These are phyloP conservation scores for Rambutsinella grinnellia DNA, from an alignment of 2,888 invertebrate genomes.

Conservation along the genomic window DNA sequence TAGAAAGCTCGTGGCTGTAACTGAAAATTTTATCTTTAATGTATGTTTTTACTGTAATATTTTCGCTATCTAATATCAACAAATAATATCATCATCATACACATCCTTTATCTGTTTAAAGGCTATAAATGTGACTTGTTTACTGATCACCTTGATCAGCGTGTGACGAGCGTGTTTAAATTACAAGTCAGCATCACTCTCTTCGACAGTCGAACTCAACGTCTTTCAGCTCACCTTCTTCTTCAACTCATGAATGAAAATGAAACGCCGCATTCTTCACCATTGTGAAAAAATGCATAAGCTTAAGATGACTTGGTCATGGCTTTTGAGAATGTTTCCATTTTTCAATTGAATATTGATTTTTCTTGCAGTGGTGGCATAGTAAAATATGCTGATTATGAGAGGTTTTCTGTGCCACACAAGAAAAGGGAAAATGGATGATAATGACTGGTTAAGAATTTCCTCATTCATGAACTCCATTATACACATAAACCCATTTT, in stretches of 20 bases:
- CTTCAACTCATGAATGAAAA: not conserved
- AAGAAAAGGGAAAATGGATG: constrained; percentile 7
- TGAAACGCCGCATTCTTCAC: not conserved
- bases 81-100: constrained; percentile 35
- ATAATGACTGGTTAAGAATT: constrained; percentile 30
- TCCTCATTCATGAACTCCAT: constrained; percentile 42
- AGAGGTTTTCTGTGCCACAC: constrained; percentile 17
- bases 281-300: not conserved
- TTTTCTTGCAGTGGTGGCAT: constrained; percentile 8
- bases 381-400: too few relatives aligned
- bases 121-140: constrained; percentile 48
- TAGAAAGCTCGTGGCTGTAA: not conserved
- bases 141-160: constrained; percentile 53
- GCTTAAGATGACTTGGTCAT: too few relatives aligned
- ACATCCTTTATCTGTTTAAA: constrained; percentile 7
- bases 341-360: constrained; percentile 35
- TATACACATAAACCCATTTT: constrained; percentile 12
- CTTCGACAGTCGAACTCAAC: not conserved
- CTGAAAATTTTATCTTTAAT: constrained; percentile 11
- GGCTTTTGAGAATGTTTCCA: not conserved
- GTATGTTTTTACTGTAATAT: constrained; percentile 12
- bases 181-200: not conserved
- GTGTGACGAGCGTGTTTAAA: constrained; percentile 49
- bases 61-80: constrained; percentile 40
- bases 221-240: constrained; percentile 8